Evolutionary conservation across 2,888 invertebrate genomes (phyloP), one percentile per base, ranked within the genome.

Genomic region (Phaonia tiefii): DNA sequence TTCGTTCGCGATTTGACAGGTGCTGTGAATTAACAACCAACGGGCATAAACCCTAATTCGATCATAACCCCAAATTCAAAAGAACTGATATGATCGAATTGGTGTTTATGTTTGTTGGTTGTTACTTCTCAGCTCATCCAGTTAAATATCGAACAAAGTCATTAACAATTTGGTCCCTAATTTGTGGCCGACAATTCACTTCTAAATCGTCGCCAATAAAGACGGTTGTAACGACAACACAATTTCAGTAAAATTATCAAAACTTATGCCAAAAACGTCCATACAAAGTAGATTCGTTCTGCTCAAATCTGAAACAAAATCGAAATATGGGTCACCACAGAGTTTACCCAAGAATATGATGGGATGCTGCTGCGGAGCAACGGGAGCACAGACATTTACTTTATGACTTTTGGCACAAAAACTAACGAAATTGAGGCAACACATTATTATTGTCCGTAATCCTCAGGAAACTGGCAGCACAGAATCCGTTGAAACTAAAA

Each of bases 401-500:
- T 81, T 75, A 81, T 75, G 77, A 67, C 80, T 81, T 81, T 81
- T 81, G 77, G 80, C 77, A 77, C 7, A 20, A 22, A 51, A 22
- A 22, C 42, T 39, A 63, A 58, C 70, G 60, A 66, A 56, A 67
- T 58, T 25, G 46, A 66, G 17, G 31, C 44, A 73, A 26, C 26
- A 15, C n/a, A n/a, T n/a, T 31, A 31, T 31, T 31, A 31, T 31
- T 31, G 31, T 63, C n/a, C 22, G 42, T 63, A 63, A 63, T 63
- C 63, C 63, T 20, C 20, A 42, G 42, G 39, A 63, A 63, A 17
- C 63, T 39, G 63, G 42, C 63, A 63, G 22, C 63, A 42, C 63
- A 22, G 63, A 63, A 42, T 11, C 17, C 60, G 25, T 44, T 11
- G 42, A 31, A 31, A 65, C 63, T 20, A 20, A 46, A 46, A 20